phyloP scores from a whole-genome alignment of 2,888 invertebrate genomes.

The Kryphioiulus occultus region DNA sequence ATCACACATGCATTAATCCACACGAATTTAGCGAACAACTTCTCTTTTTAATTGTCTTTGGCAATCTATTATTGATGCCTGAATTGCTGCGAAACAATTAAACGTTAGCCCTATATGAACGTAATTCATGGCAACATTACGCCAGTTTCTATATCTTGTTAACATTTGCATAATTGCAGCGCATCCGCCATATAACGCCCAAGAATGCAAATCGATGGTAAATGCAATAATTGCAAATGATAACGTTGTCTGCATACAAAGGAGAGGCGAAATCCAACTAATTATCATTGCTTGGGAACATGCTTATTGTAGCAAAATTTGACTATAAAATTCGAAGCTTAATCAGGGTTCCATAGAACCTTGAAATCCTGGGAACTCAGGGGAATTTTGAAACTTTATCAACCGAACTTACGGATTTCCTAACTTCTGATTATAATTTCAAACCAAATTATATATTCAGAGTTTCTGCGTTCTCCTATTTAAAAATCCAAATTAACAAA shows the following conservation, averaged over 20 bases:
- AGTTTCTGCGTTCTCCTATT: no score
- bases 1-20: background rate
- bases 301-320: background rate
- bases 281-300: background rate
- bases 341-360: background rate
- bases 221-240: conserved; percentile 5
- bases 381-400: no score
- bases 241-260: background rate
- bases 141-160: background rate
- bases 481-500: no score
- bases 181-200: background rate
- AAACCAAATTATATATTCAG: no score
- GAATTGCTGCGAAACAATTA: conserved; percentile 5
- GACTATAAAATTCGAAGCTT: background rate
- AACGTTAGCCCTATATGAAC: background rate
- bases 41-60: background rate
- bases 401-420: no score
- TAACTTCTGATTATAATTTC: no score
- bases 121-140: background rate
- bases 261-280: background rate
- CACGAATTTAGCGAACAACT: background rate
- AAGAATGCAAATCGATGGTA: background rate
- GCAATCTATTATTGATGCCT: conserved; percentile 5
- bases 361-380: no score
- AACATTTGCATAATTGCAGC: background rate